Conservation (phyloP, 2,797 vertebrate genomes). For the Pantherophis alleghaniensis region DNA sequence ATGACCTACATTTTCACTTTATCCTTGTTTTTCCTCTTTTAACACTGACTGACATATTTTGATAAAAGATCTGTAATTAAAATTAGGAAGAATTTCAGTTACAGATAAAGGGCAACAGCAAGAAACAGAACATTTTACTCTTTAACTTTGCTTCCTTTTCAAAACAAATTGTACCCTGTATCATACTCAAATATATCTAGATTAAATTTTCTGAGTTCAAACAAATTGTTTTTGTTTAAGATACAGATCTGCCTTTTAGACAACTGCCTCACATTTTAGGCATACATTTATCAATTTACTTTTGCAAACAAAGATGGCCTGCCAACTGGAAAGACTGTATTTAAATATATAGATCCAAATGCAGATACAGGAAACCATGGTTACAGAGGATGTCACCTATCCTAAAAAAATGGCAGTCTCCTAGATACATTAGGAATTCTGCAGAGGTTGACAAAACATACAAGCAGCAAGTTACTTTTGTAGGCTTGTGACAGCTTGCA, state of each 20-base stretch:
- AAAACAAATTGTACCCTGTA: neutral
- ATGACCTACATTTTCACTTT: neutral
- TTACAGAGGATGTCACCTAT: constrained; percentile 9
- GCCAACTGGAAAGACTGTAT: constrained; percentile 16
- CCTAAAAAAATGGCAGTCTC: constrained; percentile 19
- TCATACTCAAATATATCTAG: neutral
- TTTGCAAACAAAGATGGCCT: neutral
- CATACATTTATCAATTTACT: neutral
- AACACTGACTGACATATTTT: neutral
- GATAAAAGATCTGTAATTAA: neutral
- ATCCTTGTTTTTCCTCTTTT: neutral
- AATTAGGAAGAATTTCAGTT: neutral
- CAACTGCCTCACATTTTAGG: constrained; percentile 10
- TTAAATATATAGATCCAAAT: constrained; percentile 29
- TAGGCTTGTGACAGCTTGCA: neutral
- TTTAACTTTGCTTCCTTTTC: neutral
- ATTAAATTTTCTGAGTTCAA: neutral
- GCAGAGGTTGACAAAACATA: neutral
- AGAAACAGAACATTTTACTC: neutral
- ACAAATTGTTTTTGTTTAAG: neutral
- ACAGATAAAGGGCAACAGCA: neutral
- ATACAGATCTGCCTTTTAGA: neutral
- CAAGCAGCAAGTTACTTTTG: neutral
- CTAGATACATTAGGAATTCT: constrained; percentile 18
- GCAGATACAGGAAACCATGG: constrained; percentile 35